Percentiles rank a stretch among this genome's conserved stretches.
phyloP scores from a whole-genome alignment of 2,113 vertebrate genomes.

The Macquaria australasica region DNA sequence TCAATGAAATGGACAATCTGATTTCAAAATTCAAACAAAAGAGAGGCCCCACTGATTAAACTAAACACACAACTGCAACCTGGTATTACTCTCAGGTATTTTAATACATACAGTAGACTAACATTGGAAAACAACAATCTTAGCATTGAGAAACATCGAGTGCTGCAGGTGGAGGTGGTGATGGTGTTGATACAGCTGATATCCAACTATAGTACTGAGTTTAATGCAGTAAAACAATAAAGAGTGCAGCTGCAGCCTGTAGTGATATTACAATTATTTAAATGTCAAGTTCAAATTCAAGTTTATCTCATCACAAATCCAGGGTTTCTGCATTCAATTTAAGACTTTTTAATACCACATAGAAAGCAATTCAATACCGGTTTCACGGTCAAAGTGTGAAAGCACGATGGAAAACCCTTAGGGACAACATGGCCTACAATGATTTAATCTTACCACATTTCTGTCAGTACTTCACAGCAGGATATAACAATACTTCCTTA shows the following conservation, averaged over 20 bases:
- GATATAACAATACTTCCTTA: background rate
- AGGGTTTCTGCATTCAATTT: no score
- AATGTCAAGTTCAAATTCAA: background rate
- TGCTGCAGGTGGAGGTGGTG: background rate
- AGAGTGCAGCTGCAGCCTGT: background rate
- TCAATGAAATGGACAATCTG: background rate
- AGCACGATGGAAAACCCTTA: background rate
- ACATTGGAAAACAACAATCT: background rate
- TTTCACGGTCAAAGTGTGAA: background rate
- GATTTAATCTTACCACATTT: background rate
- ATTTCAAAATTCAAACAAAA: constrained; percentile 10
- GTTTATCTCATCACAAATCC: background rate
- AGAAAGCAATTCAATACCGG: background rate
- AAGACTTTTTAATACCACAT: background rate
- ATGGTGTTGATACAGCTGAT: background rate
- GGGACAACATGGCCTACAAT: background rate
- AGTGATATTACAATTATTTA: background rate
- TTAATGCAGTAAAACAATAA: background rate
- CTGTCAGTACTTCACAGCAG: background rate
- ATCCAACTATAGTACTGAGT: background rate
- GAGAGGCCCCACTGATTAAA: background rate
- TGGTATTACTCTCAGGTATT: background rate
- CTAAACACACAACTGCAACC: background rate
- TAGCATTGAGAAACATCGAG: background rate
- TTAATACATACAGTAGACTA: background rate